Evolutionary conservation across 2,113 vertebrate genomes (phyloP).

Genomic region (Pterocles orientalis): DNA sequence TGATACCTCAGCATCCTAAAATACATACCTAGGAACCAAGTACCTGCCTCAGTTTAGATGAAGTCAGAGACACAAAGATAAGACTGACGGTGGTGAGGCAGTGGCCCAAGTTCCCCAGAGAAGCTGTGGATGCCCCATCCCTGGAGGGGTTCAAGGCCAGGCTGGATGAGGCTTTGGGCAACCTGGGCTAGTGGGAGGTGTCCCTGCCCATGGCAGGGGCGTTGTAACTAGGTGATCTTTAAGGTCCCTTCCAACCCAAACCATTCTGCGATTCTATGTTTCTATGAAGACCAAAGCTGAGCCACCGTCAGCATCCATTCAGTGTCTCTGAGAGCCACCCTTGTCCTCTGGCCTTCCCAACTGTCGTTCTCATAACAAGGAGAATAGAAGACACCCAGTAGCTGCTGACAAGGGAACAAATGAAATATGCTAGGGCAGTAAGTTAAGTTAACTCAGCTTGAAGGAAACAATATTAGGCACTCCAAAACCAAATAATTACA

Average conservation of each 20-base stretch:
- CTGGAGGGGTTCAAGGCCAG: too few species aligned
- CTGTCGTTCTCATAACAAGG: not conserved
- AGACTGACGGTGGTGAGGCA: too few species aligned
- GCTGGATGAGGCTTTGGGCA: too few species aligned
- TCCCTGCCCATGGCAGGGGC: too few species aligned
- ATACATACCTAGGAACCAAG: not conserved
- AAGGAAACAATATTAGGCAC: slow-evolving; percentile 26
- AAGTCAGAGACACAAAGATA: not conserved
- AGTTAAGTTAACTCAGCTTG: not conserved
- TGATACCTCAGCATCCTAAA: not conserved
- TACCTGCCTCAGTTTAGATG: not conserved
- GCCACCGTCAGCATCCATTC: not conserved
- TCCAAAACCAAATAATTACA: slow-evolving; percentile 21
- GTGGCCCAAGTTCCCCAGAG: too few species aligned
- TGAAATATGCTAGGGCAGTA: not conserved
- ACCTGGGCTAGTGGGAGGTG: too few species aligned
- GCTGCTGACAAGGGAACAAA: not conserved
- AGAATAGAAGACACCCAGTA: not conserved
- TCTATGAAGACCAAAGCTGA: not conserved
- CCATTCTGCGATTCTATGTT: too few species aligned
- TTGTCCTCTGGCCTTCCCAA: not conserved
- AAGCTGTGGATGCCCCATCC: too few species aligned
- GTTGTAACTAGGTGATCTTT: too few species aligned
- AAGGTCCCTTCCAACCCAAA: too few species aligned
- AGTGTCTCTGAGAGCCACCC: not conserved